These are phyloP conservation scores for Apantesis nais DNA, from an alignment of 2,888 invertebrate genomes.

Conservation along the genomic window DNA sequence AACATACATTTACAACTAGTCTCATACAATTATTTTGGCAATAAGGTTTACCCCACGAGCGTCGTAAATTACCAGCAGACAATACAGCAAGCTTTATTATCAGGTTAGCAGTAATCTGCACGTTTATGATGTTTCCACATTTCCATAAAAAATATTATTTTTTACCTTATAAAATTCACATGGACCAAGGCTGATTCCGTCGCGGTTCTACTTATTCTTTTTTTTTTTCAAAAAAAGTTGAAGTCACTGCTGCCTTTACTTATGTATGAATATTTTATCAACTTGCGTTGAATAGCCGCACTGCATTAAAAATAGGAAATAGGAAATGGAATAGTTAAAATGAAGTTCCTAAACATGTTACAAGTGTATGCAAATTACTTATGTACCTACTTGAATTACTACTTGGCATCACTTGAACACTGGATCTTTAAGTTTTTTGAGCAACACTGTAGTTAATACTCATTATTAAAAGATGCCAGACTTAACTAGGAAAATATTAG, in stretches of 20 bases:
- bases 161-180: not conserved
- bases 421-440: not conserved
- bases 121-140: conserved; percentile 3
- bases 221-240: not conserved
- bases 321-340: not conserved
- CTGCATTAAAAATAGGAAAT: not conserved
- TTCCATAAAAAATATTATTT: not conserved
- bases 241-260: not conserved
- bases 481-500: not conserved
- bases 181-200: not conserved
- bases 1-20: not conserved
- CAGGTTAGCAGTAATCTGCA: not conserved
- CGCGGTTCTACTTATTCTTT: not conserved
- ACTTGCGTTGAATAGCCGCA: not conserved
- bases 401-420: not conserved
- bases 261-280: not conserved
- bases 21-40: not conserved
- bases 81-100: not conserved
- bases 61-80: not conserved
- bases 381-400: not conserved
- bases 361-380: not conserved
- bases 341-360: not conserved
- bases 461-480: not conserved
- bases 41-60: conserved; percentile 1
- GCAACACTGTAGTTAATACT: too few species aligned